Conservation (phyloP, 2,113 vertebrate species). For the Desmodus rotundus region DNA sequence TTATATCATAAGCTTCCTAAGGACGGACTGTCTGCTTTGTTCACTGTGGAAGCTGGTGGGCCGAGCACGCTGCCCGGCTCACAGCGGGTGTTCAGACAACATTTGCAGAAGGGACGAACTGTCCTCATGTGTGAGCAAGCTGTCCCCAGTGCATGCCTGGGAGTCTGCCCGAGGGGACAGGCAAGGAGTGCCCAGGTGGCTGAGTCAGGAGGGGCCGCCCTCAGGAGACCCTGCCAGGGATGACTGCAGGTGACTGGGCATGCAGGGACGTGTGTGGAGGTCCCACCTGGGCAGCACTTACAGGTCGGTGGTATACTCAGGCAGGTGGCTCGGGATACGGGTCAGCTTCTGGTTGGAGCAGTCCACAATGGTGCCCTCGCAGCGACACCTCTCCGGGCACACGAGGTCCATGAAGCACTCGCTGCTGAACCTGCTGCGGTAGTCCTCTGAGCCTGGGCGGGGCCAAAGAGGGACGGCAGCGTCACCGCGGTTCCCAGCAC, state of each 20-base stretch:
- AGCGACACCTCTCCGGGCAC: slow-evolving; percentile 95
- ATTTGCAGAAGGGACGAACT: neutral
- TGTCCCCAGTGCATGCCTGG: neutral
- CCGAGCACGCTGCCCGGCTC: neutral
- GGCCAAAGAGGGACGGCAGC: slow-evolving; percentile 50
- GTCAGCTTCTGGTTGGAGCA: slow-evolving; percentile 95
- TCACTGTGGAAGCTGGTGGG: neutral
- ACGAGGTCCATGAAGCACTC: slow-evolving; percentile 97
- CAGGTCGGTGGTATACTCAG: slow-evolving; percentile 94
- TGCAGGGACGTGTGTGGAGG: accelerated
- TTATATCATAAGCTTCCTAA: neutral
- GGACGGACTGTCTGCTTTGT: neutral
- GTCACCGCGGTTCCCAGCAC: accelerated
- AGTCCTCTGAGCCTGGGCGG: slow-evolving; percentile 92
- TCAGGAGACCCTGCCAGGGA: neutral
- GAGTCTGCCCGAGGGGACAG: neutral
- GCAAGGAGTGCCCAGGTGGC: accelerated
- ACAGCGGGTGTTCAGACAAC: neutral
- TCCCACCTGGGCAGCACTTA: slow-evolving; percentile 77
- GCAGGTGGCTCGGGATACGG: slow-evolving; percentile 90
- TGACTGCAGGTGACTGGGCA: neutral
- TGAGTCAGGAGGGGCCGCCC: neutral
- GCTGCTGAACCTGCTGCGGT: slow-evolving; percentile 91
- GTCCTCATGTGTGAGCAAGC: neutral
- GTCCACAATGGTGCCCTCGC: slow-evolving; percentile 95